These are phyloP conservation scores for Phrynocephalus vlangalii DNA, from an alignment of 2,797 vertebrate genomes.

Conservation along the genomic window DNA sequence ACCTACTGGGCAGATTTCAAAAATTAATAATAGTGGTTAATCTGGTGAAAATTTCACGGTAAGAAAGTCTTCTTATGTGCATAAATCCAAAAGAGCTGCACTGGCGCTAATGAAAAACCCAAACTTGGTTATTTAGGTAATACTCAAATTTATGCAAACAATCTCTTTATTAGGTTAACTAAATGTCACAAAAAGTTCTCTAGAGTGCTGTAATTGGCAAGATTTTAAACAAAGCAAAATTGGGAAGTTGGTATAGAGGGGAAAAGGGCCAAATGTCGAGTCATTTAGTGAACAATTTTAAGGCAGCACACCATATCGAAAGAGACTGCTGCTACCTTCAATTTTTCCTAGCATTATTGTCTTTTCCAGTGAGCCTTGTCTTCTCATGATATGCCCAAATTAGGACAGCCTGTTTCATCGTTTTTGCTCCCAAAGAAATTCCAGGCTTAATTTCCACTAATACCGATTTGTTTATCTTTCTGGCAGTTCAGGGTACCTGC, in stretches of 20 bases:
- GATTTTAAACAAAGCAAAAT: background rate
- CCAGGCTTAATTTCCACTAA: no score
- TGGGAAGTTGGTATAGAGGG: no score
- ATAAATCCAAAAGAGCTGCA: background rate
- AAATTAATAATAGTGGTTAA: background rate
- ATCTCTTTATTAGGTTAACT: background rate
- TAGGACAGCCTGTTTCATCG: no score
- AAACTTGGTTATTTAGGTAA: background rate
- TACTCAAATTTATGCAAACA: background rate
- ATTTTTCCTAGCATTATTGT: no score
- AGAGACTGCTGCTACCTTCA: no score
- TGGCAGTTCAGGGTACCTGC: no score
- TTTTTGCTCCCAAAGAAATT: no score
- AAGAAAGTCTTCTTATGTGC: background rate
- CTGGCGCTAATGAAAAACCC: background rate
- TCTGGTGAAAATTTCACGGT: background rate
- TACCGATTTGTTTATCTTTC: no score
- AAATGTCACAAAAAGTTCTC: background rate
- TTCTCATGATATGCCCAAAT: no score
- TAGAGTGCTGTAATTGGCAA: background rate
- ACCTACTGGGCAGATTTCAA: background rate
- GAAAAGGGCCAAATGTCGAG: background rate
- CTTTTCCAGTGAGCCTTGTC: no score
- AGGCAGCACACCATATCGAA: no score
- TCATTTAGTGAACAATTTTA: no score